Percentiles rank a stretch among this genome's conserved stretches.
Evolutionary conservation across 2,797 vertebrate genomes (phyloP).

Genomic region (Karalla daura): DNA sequence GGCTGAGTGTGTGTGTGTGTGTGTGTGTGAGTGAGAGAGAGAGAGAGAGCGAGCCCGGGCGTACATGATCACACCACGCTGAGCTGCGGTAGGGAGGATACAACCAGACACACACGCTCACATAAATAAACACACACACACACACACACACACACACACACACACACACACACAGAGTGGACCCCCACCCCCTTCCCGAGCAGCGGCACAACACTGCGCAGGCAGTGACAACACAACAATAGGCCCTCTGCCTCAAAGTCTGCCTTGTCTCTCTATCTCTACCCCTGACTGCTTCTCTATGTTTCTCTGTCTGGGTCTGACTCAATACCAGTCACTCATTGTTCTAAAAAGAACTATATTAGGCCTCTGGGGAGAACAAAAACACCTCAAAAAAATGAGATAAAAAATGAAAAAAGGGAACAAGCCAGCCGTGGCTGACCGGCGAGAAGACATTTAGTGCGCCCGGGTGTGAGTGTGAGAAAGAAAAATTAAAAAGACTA

Average conservation of each 20-base stretch:
- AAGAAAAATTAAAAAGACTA: too few species aligned
- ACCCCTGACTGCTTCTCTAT: slow-evolving; percentile 47
- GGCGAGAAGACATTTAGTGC: slow-evolving; percentile 21
- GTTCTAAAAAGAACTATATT: slow-evolving; percentile 35
- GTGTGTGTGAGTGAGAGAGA: slow-evolving; percentile 16
- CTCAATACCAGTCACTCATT: slow-evolving; percentile 41
- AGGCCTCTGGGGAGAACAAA: slow-evolving; percentile 15
- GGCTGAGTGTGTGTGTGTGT: slow-evolving; percentile 42
- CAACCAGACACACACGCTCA: slow-evolving; percentile 51
- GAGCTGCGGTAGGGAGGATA: slow-evolving; percentile 56
- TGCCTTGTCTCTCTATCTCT: slow-evolving; percentile 43
- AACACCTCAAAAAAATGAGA: slow-evolving; percentile 16
- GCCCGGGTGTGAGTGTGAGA: slow-evolving; percentile 30
- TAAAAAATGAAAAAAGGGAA: slow-evolving; percentile 24
- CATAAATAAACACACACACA: slow-evolving; percentile 53
- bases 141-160: slow-evolving; percentile 55
- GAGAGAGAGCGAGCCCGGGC: slow-evolving; percentile 2
- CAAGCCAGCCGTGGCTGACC: slow-evolving; percentile 25
- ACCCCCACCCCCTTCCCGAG: slow-evolving; percentile 54
- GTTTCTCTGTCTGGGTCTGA: slow-evolving; percentile 35
- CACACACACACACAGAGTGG: slow-evolving; percentile 53
- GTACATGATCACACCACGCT: slow-evolving; percentile 47
- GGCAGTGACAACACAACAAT: slow-evolving; percentile 59
- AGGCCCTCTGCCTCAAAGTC: slow-evolving; percentile 52
- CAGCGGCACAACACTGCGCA: slow-evolving; percentile 30